Evolutionary conservation across 2,113 vertebrate genomes (phyloP), one percentile per base, ranked within the genome.

Genomic region (Macroglossus sobrinus): DNA sequence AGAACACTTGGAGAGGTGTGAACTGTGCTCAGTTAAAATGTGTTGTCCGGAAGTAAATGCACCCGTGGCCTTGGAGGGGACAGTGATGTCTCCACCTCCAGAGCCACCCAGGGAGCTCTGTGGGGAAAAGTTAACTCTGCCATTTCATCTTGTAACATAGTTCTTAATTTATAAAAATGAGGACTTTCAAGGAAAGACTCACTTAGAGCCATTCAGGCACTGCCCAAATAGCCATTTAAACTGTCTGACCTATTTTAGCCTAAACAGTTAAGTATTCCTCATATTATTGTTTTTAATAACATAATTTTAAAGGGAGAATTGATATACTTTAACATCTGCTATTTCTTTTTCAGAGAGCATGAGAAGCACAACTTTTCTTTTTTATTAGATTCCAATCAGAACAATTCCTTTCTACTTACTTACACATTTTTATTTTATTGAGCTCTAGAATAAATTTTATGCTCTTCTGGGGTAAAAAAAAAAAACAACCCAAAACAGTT

Each of bases 311-410:
- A 74, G 61, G 88, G 40, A 84, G 13, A 93, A 61, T 71, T 71
- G n/a, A 45, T 61, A 14, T 28, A 55, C 24, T 33, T 43, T 84
- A 88, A 93, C 90, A 93, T n/a, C 68, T 84, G 47, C 61, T 85
- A 7, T 63, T 88, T 75, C 10, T 95, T 80, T 75, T 89, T 50
- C 35, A 43, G 66, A 89, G 66, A 84, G 28, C 55, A 40, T 59
- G 81, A 86, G n/a, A 85, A 89, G 50, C 45, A 89, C 28, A 38
- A 30, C 19, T 69, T 95, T 92, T 82, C 61, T 75, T 97, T 84
- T 33, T 28, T 18, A 0, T 76, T 93, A 91, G 35, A 87, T 81
- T 93, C 68, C 18, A 94, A 8, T 93, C 45, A 94, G 57, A 38
- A 47, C 50, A 69, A 33, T 94, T 95, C 30, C 63, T 76, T 92